Evolutionary conservation across 1,140 invertebrate genomes (phyloP).

Genomic region (Cydia amplana): DNA sequence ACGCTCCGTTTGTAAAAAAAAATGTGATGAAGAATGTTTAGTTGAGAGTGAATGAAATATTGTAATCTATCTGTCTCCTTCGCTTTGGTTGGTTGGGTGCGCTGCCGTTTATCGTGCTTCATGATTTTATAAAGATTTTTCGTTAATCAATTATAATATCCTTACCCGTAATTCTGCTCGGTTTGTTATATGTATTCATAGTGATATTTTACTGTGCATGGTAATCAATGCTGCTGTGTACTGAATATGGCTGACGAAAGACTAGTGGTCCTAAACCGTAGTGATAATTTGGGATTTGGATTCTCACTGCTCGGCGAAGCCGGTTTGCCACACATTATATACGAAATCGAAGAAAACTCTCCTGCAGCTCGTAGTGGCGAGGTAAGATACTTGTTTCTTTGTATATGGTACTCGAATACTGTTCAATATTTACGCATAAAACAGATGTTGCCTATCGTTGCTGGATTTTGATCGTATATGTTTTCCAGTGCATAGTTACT

Average conservation of each 20-base stretch:
- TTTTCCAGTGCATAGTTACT: constrained; percentile 12
- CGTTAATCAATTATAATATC: constrained; percentile 58
- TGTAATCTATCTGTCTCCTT: constrained; percentile 47
- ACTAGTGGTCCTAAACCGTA: constrained; percentile 89
- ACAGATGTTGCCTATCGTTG: background rate
- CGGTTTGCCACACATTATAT: constrained; percentile 93
- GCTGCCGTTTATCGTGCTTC: constrained; percentile 67
- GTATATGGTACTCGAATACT: constrained; percentile 39
- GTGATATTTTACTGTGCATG: constrained; percentile 65
- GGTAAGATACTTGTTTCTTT: constrained; percentile 81
- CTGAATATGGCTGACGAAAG: constrained; percentile 91
- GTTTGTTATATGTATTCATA: constrained; percentile 57
- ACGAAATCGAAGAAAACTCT: constrained; percentile 94
- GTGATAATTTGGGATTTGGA: constrained; percentile 91
- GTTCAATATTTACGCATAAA: constrained; percentile 33
- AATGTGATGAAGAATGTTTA: background rate
- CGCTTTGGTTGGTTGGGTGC: constrained; percentile 69
- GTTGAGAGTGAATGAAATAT: constrained; percentile 26
- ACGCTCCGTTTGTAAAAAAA: constrained; percentile 21
- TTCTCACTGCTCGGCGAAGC: constrained; percentile 93
- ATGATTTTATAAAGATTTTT: constrained; percentile 68
- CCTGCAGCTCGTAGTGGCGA: constrained; percentile 92
- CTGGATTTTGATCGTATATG: constrained; percentile 9
- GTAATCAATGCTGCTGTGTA: constrained; percentile 76
- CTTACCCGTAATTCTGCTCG: constrained; percentile 45